Evolutionary conservation across 37 sponge, comb jelly and placozoan genomes (phyloP).

Genomic region (Lycopodina hypogea): DNA sequence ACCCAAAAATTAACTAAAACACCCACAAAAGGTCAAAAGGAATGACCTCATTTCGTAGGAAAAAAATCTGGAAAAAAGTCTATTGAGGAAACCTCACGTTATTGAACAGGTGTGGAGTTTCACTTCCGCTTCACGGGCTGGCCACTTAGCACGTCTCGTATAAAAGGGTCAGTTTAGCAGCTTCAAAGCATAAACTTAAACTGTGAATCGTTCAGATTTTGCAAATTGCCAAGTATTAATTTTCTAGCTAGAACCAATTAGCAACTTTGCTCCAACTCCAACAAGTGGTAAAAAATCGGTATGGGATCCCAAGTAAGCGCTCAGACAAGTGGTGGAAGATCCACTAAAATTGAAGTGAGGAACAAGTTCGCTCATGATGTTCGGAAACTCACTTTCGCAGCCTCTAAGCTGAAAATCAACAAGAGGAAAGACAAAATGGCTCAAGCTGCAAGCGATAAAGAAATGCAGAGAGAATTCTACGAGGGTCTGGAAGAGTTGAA

Average conservation of each 20-base stretch:
- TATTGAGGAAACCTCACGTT: too few species aligned
- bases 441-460: not conserved
- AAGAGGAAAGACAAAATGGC: slow-evolving; percentile 38
- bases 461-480: not conserved
- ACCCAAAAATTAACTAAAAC: too few species aligned
- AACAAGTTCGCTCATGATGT: slow-evolving; percentile 61
- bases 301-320: slow-evolving; percentile 39
- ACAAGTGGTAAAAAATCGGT: not conserved
- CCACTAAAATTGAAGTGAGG: slow-evolving; percentile 9
- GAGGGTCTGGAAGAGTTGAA: not conserved
- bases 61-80: too few species aligned
- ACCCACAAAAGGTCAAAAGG: too few species aligned
- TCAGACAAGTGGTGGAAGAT: not conserved
- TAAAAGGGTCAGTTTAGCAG: too few species aligned
- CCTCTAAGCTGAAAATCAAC: slow-evolving; percentile 46
- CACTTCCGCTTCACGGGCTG: too few species aligned
- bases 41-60: too few species aligned
- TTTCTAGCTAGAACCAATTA: slow-evolving; percentile 17
- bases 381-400: slow-evolving; percentile 60
- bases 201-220: slow-evolving; percentile 1
- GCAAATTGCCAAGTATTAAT: not conserved
- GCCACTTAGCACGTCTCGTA: too few species aligned
- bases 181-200: too few species aligned
- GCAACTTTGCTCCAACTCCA: not conserved
- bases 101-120: too few species aligned